Conservation (phyloP, 2,888 invertebrate species). For the Amblyjoppa proteus region DNA sequence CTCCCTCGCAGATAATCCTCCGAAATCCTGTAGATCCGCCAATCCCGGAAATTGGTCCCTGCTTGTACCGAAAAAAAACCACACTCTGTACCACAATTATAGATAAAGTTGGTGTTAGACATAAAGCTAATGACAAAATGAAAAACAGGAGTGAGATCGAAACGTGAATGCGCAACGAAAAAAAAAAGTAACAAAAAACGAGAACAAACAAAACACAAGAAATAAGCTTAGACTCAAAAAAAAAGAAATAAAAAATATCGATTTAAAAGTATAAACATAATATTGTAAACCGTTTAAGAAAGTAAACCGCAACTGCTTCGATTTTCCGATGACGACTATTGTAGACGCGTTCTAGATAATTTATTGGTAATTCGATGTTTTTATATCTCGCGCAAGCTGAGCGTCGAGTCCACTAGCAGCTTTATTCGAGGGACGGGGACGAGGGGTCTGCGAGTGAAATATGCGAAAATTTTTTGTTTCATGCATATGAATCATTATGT, state of each 20-base stretch:
- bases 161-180: conserved; percentile 82
- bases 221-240: conserved; percentile 55
- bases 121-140: conserved; percentile 52
- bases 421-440: conserved; percentile 33
- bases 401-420: conserved; percentile 47
- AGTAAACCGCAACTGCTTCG: conserved; percentile 61
- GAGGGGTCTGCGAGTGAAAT: conserved; percentile 40
- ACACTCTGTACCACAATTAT: conserved; percentile 32
- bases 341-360: conserved; percentile 51
- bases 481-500: conserved; percentile 48
- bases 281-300: conserved; percentile 64
- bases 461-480: conserved; percentile 54
- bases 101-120: conserved; percentile 24
- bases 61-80: conserved; percentile 2
- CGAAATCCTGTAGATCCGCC: background rate
- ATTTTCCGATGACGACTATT: conserved; percentile 52
- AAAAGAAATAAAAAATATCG: conserved; percentile 54
- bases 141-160: conserved; percentile 77
- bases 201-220: conserved; percentile 71
- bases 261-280: conserved; percentile 68
- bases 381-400: conserved; percentile 66
- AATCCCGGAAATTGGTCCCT: background rate
- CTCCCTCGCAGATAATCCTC: conserved; percentile 10
- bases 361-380: conserved; percentile 66
- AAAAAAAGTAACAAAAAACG: conserved; percentile 53